Evolutionary conservation across 2,888 invertebrate species (phyloP), one percentile per base, ranked within the genome.

Genomic region (Orthonevra nobilis): DNA sequence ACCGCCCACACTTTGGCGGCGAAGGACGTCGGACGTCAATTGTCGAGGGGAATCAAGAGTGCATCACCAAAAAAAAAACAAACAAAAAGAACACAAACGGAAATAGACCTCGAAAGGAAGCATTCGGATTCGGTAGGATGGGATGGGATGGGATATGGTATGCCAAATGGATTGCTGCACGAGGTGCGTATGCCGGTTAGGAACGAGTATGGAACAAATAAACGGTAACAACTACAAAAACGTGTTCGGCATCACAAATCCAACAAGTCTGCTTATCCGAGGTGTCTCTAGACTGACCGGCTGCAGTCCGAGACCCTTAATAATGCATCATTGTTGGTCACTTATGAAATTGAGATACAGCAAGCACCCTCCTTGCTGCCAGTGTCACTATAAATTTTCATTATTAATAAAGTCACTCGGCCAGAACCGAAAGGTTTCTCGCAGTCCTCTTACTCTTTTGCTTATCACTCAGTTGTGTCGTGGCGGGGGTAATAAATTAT

Each of bases 361-460:
- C 15, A 42, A 34, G 23, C 38, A 3, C 14, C 32, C 50, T 34
- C 42, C 63, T 40, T 69, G 63, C 48, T 36, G 40, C 75, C 63
- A 20, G 40, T 70, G 75, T 75, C 70, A 63, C 70, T 64, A 70
- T 75, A 75, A 70, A 70, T 75, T 75, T 52, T 75, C 70, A 70
- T 75, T 75, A 70, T 75, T 75, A 75, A 75, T 70, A 63, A 75
- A 75, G 70, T 63, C 75, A 70, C 70, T 70, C 63, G 63, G 30
- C 70, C 63, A 63, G 70, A 75, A 75, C 42, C 32, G 52, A 60
- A 52, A 52, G 26, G 30, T 46, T 34, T 7, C 23, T 36, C 28
- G 42, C 12, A 44, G 12, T 48, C 14, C 34, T 28, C 23, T 30
- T 36, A 19, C 50, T n/a, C 17, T 64, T 50, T 54, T 32, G 40